Evolutionary conservation across 1,140 invertebrate genomes (phyloP), one percentile per base, ranked within the genome.

Genomic region (Drosophila hydei): DNA sequence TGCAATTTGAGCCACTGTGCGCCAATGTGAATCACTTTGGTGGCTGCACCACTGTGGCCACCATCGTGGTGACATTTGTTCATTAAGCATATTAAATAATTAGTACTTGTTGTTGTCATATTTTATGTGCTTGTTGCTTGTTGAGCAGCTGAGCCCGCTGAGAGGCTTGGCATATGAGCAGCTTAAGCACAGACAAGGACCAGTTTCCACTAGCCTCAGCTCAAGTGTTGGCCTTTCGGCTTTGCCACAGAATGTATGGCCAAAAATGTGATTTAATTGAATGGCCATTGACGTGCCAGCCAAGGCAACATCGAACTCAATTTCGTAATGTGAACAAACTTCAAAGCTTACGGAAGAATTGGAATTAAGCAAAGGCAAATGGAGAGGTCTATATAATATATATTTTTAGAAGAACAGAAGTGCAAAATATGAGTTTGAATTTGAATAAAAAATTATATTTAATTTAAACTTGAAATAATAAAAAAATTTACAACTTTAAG

Each of bases 41-140:
- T 45, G 51, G 50, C 55, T 63, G 61, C 58, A 78, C 71, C 71
- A 75, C 63, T 64, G 55, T 84, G 75, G 62, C 67, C 79, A 69
- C 79, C 79, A 75, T 36, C 64, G 73, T 68, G 76, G 79, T 81
- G 72, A 79, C 79, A 83, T 84, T 84, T 84, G 79, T 80, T 83
- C 79, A 83, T 83, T 83, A 83, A 83, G 79, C 79, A 79, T 83
- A 83, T 83, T 83, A 83, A 83, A 83, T 83, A 83, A 83, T 83
- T 83, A 83, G 76, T 83, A 84, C 79, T 83, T 79, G 79, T 83
- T 84, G 72, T 79, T 83, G 75, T 83, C 79, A 83, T 83, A 83
- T 84, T 83, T 83, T 83, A 84, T 84, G 63, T 75, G 79, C 75
- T 79, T 52, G 77, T 61, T 75, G 75, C 75, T 81, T 72, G 78